Evolutionary conservation across 37 sponge, comb jelly and placozoan genomes (phyloP).

Genomic region (Mnemiopsis leidyi): DNA sequence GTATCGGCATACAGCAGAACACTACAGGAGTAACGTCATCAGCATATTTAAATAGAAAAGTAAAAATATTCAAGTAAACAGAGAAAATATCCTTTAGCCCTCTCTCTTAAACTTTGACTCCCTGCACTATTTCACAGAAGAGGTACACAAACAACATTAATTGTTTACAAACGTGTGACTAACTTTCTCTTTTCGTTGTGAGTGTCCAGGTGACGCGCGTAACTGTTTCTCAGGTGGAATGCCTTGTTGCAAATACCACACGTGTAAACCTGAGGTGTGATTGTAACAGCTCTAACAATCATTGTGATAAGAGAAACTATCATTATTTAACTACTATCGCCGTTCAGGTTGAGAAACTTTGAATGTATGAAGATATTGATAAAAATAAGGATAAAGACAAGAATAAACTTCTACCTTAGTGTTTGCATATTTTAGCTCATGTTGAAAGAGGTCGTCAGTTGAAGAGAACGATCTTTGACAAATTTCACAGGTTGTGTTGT

Average conservation of each 20-base stretch:
- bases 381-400: too few relatives aligned
- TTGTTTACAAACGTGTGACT: too few relatives aligned
- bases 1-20: too few relatives aligned
- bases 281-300: background rate
- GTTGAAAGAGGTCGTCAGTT: background rate
- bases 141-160: background rate
- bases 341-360: too few relatives aligned
- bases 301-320: background rate
- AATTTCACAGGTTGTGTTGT: background rate
- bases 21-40: too few relatives aligned
- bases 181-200: conserved; percentile 61
- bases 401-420: conserved; percentile 14
- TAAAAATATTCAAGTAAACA: too few relatives aligned
- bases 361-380: too few relatives aligned
- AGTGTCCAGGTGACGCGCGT: conserved; percentile 2
- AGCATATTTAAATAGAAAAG: too few relatives aligned
- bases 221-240: conserved; percentile 61
- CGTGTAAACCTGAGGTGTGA: background rate
- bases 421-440: conserved; percentile 58
- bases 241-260: background rate
- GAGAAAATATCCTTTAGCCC: too few relatives aligned
- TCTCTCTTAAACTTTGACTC: too few relatives aligned
- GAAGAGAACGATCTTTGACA: conserved; percentile 35
- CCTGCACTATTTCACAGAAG: too few relatives aligned
- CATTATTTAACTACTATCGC: too few relatives aligned